Evolutionary conservation across 1,140 invertebrate genomes (phyloP), one percentile per base, ranked within the genome.

Genomic region (Rhyzopertha dominica): DNA sequence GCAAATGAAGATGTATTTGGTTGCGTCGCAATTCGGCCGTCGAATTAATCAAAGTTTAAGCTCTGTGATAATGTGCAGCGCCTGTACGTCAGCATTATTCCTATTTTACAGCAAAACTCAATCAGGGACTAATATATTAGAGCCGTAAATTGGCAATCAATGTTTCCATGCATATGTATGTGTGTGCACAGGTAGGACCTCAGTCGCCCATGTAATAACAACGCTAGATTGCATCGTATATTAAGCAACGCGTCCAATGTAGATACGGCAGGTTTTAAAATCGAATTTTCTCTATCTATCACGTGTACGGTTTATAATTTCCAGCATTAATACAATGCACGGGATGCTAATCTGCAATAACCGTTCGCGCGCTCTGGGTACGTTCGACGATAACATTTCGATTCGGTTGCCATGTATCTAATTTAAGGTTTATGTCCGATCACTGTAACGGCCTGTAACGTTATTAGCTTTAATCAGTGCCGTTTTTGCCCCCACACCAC

Each of bases 141-240:
- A 65, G 63, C 62, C 63, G 63, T 67, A 67, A 67, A 67, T 67
- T 67, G 65, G 63, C 65, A 67, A 67, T 67, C 65, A 67, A 67
- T 67, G 65, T 67, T 67, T 64, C 63, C 61, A 67, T 67, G 65
- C 65, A 67, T 67, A 67, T 67, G 65, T 60, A 67, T 67, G 61
- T 56, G 47, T 49, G 52, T 54, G 42, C 42, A 58, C 51, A 49
- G 52, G 54, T 56, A 47, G 43, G 41, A 34, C 24, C n/a, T n/a
- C n/a, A n/a, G n/a, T 47, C 35, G 31, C 51, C 49, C 36, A 45
- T 50, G 58, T 61, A 63, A 64, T 64, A 65, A 65, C 61, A 58
- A 57, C 60, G 53, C 51, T 63, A 63, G 61, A 64, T 65, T 65
- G 63, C 63, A 58, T 61, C 63, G 61, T 63, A 64, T 65, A 65